phyloP scores from a whole-genome alignment of 2,797 vertebrate species.

The Morus bassanus region DNA sequence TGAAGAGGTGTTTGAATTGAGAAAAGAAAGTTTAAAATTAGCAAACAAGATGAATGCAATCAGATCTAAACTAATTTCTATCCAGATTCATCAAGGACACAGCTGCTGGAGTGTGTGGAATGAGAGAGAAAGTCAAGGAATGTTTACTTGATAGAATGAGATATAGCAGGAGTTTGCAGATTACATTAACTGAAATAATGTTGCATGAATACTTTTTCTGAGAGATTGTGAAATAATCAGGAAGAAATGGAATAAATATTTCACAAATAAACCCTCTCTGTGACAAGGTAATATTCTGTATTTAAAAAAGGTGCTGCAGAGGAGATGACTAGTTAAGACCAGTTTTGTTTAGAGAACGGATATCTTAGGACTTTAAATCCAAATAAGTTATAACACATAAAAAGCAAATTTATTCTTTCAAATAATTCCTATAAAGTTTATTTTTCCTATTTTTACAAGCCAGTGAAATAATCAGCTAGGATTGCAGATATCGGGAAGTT shows the following conservation, averaged over 20 bases:
- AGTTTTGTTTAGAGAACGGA: background rate
- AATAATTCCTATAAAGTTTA: background rate
- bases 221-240: background rate
- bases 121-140: constrained; percentile 16
- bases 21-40: constrained; percentile 62
- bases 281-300: background rate
- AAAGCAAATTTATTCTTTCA: background rate
- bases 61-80: constrained; percentile 36
- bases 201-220: background rate
- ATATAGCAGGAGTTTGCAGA: constrained; percentile 18
- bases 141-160: constrained; percentile 38
- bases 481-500: background rate
- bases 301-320: background rate
- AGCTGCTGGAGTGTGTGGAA: constrained; percentile 47
- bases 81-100: constrained; percentile 34
- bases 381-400: background rate
- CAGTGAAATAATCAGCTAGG: background rate
- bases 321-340: background rate
- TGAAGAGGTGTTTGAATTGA: constrained; percentile 5
- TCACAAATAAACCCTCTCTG: background rate
- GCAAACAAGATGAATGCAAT: constrained; percentile 46
- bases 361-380: background rate
- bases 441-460: background rate
- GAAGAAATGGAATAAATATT: constrained; percentile 13
- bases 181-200: constrained; percentile 48